A percentile compares a stretch with the other conserved stretches of the same genome.
phyloP scores from a whole-genome alignment of 1,140 invertebrate genomes.

The Lamellibrachia luymesi region DNA sequence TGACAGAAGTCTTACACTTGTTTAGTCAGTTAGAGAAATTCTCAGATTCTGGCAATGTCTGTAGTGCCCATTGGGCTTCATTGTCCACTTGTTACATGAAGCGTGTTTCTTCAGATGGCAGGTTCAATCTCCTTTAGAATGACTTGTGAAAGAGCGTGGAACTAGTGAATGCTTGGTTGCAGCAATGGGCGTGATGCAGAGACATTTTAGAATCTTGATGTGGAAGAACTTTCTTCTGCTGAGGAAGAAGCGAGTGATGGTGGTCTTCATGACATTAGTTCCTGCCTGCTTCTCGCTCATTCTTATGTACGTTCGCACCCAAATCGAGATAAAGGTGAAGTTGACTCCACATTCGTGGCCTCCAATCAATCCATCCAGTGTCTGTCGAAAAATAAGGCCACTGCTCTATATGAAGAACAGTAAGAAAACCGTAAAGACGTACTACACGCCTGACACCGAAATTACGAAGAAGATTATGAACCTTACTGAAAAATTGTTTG shows the following conservation, averaged over 20 bases:
- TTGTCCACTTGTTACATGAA: no score
- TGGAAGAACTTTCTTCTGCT: constrained; percentile 4
- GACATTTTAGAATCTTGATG: neutral
- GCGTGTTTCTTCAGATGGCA: no score
- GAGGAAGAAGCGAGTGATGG: neutral
- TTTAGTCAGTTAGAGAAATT: no score
- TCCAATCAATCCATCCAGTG: neutral
- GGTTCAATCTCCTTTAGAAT: no score
- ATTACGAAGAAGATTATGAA: neutral
- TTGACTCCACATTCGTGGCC: neutral
- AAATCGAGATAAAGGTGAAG: neutral
- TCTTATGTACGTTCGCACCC: neutral
- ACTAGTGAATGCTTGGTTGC: neutral
- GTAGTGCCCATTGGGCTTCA: no score
- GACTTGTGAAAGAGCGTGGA: no score
- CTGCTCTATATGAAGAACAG: neutral
- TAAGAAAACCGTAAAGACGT: neutral
- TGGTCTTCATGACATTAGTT: neutral
- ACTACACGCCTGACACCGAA: neutral
- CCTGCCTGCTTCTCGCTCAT: neutral
- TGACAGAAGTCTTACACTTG: no score
- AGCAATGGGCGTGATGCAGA: neutral
- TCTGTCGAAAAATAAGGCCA: neutral
- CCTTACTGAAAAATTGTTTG: neutral
- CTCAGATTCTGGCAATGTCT: no score